Evolutionary conservation across 2,113 vertebrate species (phyloP).

Genomic region (Merops nubicus): DNA sequence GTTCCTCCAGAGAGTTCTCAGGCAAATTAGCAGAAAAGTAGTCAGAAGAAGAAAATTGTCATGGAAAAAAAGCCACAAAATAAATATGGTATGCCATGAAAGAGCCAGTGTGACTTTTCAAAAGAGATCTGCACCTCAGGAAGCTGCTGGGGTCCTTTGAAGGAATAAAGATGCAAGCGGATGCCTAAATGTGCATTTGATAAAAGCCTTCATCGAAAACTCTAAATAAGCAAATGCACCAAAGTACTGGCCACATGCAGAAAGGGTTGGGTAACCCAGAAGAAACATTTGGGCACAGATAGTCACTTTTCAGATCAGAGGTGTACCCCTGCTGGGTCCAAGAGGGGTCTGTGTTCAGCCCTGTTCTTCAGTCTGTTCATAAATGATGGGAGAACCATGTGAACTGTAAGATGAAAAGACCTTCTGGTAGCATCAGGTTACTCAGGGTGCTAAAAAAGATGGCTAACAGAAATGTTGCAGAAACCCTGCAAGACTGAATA

Average conservation of each 20-base stretch:
- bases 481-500: neutral
- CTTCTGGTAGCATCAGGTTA: neutral
- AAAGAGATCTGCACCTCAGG: neutral
- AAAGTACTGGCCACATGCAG: neutral
- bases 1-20: neutral
- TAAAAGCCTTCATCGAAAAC: neutral
- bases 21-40: neutral
- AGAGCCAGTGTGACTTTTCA: neutral
- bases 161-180: neutral
- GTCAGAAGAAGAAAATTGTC: neutral
- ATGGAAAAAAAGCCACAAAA: neutral
- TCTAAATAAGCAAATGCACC: neutral
- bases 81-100: neutral
- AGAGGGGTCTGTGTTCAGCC: neutral
- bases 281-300: neutral
- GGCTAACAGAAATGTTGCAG: neutral
- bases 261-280: neutral
- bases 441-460: neutral
- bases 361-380: neutral
- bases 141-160: neutral
- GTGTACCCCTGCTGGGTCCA: neutral
- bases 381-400: neutral
- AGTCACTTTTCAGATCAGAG: neutral
- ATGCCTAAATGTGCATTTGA: neutral
- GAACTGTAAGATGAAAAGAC: neutral